Evolutionary conservation across 2,113 vertebrate genomes (phyloP).

Genomic region (Pyrgilauda ruficollis): DNA sequence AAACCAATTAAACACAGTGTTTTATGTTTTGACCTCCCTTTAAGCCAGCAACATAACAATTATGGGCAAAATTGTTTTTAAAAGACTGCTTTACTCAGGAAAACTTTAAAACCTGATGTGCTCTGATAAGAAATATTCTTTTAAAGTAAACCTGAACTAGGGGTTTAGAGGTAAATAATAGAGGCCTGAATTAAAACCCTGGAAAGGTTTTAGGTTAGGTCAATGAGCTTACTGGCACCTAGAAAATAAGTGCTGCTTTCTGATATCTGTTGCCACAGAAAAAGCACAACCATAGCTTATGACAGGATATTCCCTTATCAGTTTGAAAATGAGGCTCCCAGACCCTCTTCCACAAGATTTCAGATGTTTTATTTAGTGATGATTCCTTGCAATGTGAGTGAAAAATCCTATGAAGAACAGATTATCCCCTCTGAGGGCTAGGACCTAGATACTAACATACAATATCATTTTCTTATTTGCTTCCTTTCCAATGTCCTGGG

Average conservation of each 20-base stretch:
- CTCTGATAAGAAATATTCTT: background rate
- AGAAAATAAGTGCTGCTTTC: background rate
- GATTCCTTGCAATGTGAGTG: background rate
- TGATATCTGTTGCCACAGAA: background rate
- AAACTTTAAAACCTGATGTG: background rate
- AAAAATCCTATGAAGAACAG: background rate
- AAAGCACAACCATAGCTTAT: background rate
- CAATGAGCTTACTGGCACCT: background rate
- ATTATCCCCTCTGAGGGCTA: background rate
- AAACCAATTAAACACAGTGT: background rate
- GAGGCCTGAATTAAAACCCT: background rate
- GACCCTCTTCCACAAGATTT: background rate
- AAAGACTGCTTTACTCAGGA: background rate
- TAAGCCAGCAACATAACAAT: background rate
- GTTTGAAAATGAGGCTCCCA: background rate
- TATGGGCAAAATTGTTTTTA: background rate
- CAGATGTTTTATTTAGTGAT: background rate
- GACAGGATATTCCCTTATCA: background rate
- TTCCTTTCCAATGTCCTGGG: background rate
- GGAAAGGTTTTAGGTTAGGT: background rate
- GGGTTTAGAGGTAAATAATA: background rate
- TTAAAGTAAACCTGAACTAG: background rate
- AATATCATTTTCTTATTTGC: background rate
- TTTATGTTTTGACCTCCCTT: background rate
- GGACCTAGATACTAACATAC: background rate